Evolutionary conservation across 1,140 invertebrate genomes (phyloP).

Genomic region (Drosophila tropicalis): DNA sequence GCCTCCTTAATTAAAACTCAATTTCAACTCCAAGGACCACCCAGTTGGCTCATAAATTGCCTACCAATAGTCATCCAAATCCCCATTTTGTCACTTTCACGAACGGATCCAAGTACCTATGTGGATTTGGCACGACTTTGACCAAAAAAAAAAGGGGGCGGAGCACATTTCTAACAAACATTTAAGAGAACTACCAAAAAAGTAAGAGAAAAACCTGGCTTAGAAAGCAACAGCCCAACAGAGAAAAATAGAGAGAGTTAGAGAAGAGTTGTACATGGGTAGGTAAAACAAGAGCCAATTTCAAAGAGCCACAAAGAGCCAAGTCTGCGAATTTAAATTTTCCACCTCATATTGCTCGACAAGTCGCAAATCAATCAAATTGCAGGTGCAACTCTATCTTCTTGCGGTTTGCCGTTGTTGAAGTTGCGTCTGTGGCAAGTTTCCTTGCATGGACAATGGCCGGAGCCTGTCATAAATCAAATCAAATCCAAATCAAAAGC

Average conservation of each 20-base stretch:
- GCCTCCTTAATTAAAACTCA: conserved; percentile 27
- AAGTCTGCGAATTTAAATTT: conserved; percentile 28
- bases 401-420: conserved; percentile 41
- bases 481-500: conserved; percentile 25
- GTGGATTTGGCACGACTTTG: conserved; percentile 13
- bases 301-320: conserved; percentile 3
- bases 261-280: not conserved
- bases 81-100: conserved; percentile 39
- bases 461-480: conserved; percentile 67
- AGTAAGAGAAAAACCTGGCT: conserved; percentile 35
- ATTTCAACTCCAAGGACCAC: conserved; percentile 41
- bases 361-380: conserved; percentile 57
- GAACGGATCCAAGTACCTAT: conserved; percentile 19
- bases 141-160: conserved; percentile 41
- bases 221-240: not conserved
- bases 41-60: conserved; percentile 19
- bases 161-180: conserved; percentile 49
- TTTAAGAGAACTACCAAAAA: conserved; percentile 24
- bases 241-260: too few relatives aligned
- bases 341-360: conserved; percentile 35
- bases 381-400: conserved; percentile 54
- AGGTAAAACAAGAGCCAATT: not conserved
- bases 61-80: conserved; percentile 6
- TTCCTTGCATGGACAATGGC: conserved; percentile 53
- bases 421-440: conserved; percentile 50